Conservation (phyloP, 2,797 vertebrate species). For the Squalus acanthias region DNA sequence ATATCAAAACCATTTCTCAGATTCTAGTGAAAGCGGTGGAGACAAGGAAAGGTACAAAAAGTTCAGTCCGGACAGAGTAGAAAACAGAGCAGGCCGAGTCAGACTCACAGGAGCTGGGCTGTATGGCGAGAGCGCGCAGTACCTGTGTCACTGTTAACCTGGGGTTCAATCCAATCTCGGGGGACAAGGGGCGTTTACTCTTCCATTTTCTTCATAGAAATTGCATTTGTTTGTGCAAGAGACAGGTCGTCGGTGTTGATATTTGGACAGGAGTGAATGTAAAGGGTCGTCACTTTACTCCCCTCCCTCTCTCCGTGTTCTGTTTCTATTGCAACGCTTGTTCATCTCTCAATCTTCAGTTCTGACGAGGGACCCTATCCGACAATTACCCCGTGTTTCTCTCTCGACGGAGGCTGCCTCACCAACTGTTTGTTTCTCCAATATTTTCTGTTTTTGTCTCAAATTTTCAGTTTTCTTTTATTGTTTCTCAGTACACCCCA, state of each 20-base stretch:
- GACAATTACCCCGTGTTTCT: not conserved
- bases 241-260: not conserved
- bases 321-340: not conserved
- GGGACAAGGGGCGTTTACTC: not conserved
- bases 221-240: not conserved
- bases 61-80: not conserved
- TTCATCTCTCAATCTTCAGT: not conserved
- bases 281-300: not conserved
- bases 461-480: not conserved
- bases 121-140: not conserved
- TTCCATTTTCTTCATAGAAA: not conserved
- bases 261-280: not conserved
- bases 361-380: not conserved
- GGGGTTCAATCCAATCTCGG: not conserved
- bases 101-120: not conserved
- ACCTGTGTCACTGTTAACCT: not conserved
- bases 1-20: conserved; percentile 24
- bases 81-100: not conserved
- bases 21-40: conserved; percentile 11
- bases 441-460: not conserved
- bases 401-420: not conserved
- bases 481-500: not conserved
- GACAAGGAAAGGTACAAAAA: not conserved
- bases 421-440: not conserved
- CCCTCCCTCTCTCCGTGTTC: not conserved